Base-by-base conservation (phyloP, 2,113 vertebrate genomes). In the Tachysurus fulvidraco region DNA sequence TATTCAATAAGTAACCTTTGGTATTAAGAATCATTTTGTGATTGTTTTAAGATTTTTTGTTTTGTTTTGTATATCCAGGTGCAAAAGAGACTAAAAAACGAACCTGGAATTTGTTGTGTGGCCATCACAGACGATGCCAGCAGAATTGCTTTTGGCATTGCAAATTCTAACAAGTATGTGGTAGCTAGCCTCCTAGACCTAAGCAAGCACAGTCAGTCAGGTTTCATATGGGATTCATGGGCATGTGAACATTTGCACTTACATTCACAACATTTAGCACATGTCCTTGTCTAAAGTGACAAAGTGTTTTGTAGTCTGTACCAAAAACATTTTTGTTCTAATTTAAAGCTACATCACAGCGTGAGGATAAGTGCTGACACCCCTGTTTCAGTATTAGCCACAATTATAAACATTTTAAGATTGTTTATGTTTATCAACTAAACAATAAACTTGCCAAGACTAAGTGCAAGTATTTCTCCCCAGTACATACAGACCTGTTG, bases 91-190 rank as follows among this genome's bases (percentile, higher is more conserved):
- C 62, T 93, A 84, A 91, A 88, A 92, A 93, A 94, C 54, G 77
- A 94, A 60, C 84, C 91, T 78, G 90, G 91, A 76, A 89, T 93
- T 2, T 94, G 93, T 79, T 95, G 92, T 71, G 74, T 93, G 23
- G 93, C 90, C 52, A 71, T 94, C 77, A 93, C 87, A 25, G 88
- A 88, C n/a, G 23, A 86, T 10, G 91, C 90, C 60, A 91, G 77
- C 84, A 91, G 90, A 89, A 90, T 86, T 9, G 89, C 55, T 23
- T 95, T 95, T 86, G 91, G 90, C 59, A 89, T 92, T 54, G 52
- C 74, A 60, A 87, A 91, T 73, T 86, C 89, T 89, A 94, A 94
- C 62, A 89, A 85, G 90, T 94, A 90, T 90, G 88, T 59, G 19
- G 36, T 46, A 55, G 59, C 41, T 11, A 78, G 17, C 7, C 79